Percentiles rank a stretch among this genome's conserved stretches.
These are phyloP conservation scores for Danio jaintianensis DNA, from an alignment of 2,797 vertebrate species.

Conservation along the genomic window DNA sequence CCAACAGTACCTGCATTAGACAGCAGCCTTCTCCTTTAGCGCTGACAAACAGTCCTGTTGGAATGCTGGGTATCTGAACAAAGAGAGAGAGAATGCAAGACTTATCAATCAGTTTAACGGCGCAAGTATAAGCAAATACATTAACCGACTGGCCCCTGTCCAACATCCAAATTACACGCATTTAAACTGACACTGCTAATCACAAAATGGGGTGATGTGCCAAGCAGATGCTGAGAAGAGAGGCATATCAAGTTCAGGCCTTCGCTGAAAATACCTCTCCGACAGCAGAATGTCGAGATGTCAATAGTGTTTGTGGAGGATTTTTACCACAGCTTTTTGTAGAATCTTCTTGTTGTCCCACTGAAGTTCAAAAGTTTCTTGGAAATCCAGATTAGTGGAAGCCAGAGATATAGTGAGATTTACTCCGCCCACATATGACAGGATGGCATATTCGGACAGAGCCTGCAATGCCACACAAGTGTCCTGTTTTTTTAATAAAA, in stretches of 20 bases:
- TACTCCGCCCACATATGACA: conserved; percentile 89
- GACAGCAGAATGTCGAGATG: conserved; percentile 15
- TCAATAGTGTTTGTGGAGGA: not conserved
- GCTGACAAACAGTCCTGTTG: conserved; percentile 93
- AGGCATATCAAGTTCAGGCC: conserved; percentile 28
- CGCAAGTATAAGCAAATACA: conserved; percentile 66
- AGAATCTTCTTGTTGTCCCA: conserved; percentile 90
- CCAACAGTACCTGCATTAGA: conserved; percentile 88
- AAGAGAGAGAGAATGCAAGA: conserved; percentile 65
- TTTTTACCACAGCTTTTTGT: conserved; percentile 86
- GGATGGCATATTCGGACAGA: conserved; percentile 92
- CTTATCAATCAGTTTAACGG: conserved; percentile 67
- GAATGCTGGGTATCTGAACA: conserved; percentile 91
- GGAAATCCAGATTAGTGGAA: conserved; percentile 94
- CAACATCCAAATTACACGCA: conserved; percentile 72
- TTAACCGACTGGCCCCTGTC: conserved; percentile 71
- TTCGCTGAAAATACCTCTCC: conserved; percentile 33
- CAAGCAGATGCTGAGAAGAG: conserved; percentile 58
- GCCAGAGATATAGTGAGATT: conserved; percentile 95
- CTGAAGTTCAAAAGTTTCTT: conserved; percentile 92
- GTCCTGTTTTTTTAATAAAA: conserved; percentile 76
- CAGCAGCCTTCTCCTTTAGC: conserved; percentile 96
- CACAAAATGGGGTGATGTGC: conserved; percentile 65
- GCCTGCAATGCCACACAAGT: conserved; percentile 94
- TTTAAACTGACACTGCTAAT: conserved; percentile 77